Conservation (phyloP, 2,113 vertebrate genomes). For the Notiomystis cincta region DNA sequence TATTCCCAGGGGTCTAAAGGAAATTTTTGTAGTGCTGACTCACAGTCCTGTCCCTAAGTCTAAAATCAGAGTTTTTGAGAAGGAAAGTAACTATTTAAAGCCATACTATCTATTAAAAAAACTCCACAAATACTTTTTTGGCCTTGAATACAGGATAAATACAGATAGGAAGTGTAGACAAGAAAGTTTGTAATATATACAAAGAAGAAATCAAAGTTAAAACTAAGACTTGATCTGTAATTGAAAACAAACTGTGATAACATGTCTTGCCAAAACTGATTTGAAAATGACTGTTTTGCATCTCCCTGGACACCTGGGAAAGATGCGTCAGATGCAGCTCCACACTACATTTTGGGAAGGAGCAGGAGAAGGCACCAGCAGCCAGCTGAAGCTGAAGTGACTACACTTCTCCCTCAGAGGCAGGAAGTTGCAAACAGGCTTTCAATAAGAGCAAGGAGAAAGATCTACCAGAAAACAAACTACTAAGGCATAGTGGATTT, state of each 20-base stretch:
- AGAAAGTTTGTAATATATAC: not conserved
- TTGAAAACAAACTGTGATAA: not conserved
- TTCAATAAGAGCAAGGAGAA: not conserved
- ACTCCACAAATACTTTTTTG: not conserved
- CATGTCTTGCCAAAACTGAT: not conserved
- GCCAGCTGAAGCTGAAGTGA: accelerated
- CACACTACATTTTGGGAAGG: not conserved
- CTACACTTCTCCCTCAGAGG: not conserved
- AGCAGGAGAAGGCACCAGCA: not conserved
- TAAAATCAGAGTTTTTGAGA: not conserved
- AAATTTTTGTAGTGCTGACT: not conserved
- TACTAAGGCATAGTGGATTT: not conserved
- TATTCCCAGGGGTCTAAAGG: slow-evolving; percentile 17
- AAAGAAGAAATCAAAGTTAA: not conserved
- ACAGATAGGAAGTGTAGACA: not conserved
- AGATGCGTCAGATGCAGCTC: not conserved
- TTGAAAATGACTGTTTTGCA: accelerated
- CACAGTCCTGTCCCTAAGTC: not conserved
- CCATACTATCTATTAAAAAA: not conserved
- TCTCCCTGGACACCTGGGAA: not conserved
- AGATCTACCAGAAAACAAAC: not conserved
- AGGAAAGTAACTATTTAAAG: slow-evolving; percentile 27
- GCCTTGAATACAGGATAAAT: not conserved
- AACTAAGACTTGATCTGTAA: not conserved
- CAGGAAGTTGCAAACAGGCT: not conserved